A percentile compares a stretch with the other conserved stretches of the same genome.
Conservation (phyloP, 2,888 invertebrate genomes). For the Cataglyphis livida region DNA sequence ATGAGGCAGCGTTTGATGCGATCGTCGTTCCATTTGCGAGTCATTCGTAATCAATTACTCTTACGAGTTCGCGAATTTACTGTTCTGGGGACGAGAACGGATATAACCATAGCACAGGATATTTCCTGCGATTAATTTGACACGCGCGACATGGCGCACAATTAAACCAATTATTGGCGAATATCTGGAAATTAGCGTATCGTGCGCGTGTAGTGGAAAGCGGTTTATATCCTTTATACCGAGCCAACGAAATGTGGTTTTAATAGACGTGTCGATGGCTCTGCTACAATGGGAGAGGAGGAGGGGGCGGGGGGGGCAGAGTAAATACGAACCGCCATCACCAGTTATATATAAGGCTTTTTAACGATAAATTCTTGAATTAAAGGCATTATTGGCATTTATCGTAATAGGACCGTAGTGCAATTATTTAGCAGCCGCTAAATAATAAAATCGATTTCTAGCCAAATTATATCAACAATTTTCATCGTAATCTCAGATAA, state of each 20-base stretch:
- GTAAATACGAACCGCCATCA: background rate
- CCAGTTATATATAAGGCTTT: constrained; percentile 35
- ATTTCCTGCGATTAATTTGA: constrained; percentile 34
- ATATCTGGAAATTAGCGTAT: constrained; percentile 66
- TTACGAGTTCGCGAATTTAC: constrained; percentile 19
- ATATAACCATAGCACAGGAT: constrained; percentile 1
- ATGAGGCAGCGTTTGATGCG: background rate
- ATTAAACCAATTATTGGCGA: constrained; percentile 70
- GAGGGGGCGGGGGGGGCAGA: background rate
- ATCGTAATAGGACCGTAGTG: background rate
- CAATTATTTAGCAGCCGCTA: too few relatives aligned
- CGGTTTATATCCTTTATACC: constrained; percentile 68
- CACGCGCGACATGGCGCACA: constrained; percentile 31
- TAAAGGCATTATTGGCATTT: constrained; percentile 46
- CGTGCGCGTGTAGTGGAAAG: constrained; percentile 28
- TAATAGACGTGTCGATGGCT: constrained; percentile 61
- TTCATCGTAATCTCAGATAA: background rate
- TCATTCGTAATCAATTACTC: constrained; percentile 9
- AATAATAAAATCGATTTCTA: background rate
- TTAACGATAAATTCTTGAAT: constrained; percentile 62
- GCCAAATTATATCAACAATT: background rate
- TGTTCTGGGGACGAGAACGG: background rate
- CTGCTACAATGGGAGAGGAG: background rate
- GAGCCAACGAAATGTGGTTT: constrained; percentile 66
- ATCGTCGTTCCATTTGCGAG: background rate